Evolutionary conservation across 2,797 vertebrate genomes (phyloP), one percentile per base, ranked within the genome.

Genomic region (Spondyliosoma cantharus): DNA sequence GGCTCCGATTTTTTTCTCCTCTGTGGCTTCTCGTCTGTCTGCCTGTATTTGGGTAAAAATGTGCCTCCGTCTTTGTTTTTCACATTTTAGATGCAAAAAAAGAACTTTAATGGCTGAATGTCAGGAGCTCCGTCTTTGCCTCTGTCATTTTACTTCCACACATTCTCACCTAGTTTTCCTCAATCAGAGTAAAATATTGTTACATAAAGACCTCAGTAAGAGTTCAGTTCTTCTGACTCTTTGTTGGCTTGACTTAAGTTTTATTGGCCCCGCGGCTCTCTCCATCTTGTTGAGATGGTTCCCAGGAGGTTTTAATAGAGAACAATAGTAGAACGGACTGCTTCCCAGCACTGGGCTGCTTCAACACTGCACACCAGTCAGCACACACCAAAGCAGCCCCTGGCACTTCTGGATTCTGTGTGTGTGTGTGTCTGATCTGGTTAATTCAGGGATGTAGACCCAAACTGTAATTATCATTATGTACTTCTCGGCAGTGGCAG

Each of bases 401-500:
- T 88, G 89, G 90, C 89, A 81, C 87, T 89, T 86, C 71, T 80
- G 71, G 80, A 75, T 78, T 88, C 58, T 85, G 81, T 87, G 77
- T 85, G 74, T 58, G 57, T 59, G 57, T 58, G 76, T 84, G 90
- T 93, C 77, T 92, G 86, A 92, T 91, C 86, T 90, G 81, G 82
- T 91, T 93, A 92, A 93, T 93, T 92, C 91, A 91, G 83, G 87
- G 89, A 91, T 92, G 84, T 81, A 89, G 86, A 89, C 87, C 89
- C 89, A 93, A 92, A 91, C 91, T 91, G 88, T 94, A 94, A 94
- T 94, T 93, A 93, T 91, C 91, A 93, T 94, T 90, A 92, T 92
- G 89, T 84, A 81, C 89, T 94, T 93, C 92, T 93, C 91, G 84
- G 89, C 90, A 92, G 86, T 74, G 89, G 85, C 88, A 92, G 88